A percentile compares a stretch with the other conserved stretches of the same genome.
These are phyloP conservation scores for Gambelia wislizenii DNA, from an alignment of 2,797 vertebrate species.

Conservation along the genomic window DNA sequence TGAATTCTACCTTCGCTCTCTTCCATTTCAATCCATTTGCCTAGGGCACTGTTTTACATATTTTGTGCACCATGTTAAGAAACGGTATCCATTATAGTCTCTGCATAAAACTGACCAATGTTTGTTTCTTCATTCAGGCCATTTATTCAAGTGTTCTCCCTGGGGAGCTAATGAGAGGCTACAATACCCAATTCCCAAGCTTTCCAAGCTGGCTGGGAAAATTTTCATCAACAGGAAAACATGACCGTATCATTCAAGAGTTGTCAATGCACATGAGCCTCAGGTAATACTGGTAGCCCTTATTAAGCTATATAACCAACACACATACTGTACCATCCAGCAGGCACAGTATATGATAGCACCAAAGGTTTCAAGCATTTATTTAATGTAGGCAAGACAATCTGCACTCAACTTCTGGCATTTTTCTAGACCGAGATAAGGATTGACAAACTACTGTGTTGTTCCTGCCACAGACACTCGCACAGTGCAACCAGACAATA, in stretches of 20 bases:
- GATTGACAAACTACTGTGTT: neutral
- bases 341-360: neutral
- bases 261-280: constrained; percentile 93
- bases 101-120: neutral
- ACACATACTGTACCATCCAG: neutral
- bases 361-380: neutral
- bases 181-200: constrained; percentile 92
- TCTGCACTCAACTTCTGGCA: neutral
- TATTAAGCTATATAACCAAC: accelerated
- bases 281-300: constrained; percentile 78
- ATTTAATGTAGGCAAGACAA: neutral
- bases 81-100: neutral
- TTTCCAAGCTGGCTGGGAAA: constrained; percentile 98
- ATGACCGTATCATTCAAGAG: constrained; percentile 91
- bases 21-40: neutral
- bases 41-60: neutral
- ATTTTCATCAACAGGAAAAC: constrained; percentile 89
- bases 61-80: neutral
- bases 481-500: neutral
- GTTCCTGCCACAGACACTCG: neutral
- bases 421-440: neutral
- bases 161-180: constrained; percentile 96
- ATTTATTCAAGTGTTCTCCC: constrained; percentile 97
- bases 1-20: neutral
- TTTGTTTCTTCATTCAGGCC: constrained; percentile 80